Evolutionary conservation across 2,113 vertebrate genomes (phyloP).

Genomic region (Rallus limicola): DNA sequence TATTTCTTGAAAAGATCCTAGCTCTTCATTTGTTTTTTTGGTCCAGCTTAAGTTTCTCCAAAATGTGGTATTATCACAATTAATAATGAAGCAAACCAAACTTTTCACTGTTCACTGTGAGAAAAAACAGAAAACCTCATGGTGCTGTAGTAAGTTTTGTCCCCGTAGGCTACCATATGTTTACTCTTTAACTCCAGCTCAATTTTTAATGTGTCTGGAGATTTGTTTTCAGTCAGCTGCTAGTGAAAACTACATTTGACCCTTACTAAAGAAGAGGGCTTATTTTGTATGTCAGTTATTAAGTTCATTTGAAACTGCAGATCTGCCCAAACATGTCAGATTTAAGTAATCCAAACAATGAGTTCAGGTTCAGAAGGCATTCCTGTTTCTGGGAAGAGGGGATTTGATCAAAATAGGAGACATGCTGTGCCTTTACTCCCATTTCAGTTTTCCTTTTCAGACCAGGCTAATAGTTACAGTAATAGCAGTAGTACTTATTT

Average conservation of each 20-base stretch:
- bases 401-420: background rate
- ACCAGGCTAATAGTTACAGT: background rate
- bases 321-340: background rate
- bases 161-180: background rate
- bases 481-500: background rate
- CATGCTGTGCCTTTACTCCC: background rate
- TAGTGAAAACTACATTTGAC: background rate
- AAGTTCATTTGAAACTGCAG: slow-evolving; percentile 4
- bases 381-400: background rate
- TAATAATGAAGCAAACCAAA: background rate
- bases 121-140: background rate
- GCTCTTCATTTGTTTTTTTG: background rate
- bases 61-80: background rate
- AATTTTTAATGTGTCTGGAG: background rate
- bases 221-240: background rate
- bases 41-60: background rate
- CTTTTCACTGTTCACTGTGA: background rate
- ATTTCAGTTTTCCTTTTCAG: background rate
- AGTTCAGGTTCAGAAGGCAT: background rate
- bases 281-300: background rate
- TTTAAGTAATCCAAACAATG: background rate
- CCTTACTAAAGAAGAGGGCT: background rate
- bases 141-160: background rate
- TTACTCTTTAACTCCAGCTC: background rate
- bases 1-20: background rate